Base-by-base conservation (phyloP, 1,140 invertebrate species). In the Batillaria attramentaria region DNA sequence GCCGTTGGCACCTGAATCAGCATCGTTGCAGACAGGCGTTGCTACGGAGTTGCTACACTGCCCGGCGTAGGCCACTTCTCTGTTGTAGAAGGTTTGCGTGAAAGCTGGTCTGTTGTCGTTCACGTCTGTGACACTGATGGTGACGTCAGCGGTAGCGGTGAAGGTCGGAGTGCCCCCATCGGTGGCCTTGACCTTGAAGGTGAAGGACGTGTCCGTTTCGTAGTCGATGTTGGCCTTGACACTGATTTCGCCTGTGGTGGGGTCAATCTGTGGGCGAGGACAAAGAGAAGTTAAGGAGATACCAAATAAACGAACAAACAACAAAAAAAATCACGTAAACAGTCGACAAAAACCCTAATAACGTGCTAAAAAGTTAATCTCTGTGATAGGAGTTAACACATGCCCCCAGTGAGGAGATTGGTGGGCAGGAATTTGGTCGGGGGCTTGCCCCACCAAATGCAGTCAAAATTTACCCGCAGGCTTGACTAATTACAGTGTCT, bases 111-210 rank as follows among this genome's bases (percentile, higher is more conserved):
- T 39, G 65, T 87, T 83, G 72, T 87, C 86, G 89, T 98, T 98
- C 1, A 96, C 93, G 91, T 98, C 97, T 57, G 95, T 92, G 16
- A 98, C 93, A 69, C 91, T 93, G 3, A 98, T 89, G 80, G 93
- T 92, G 43, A 98, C 94, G 0, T 95, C 96, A 1, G 95, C 95
- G 0, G 95, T 96, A 2, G 95, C 95, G 6, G 95, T 95, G 86
- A 97, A 95, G 0, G 95, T 94, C 20, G 97, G 96, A 81, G 93
- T 94, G 13, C 97, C 97, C 92, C 97, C 95, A 92, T 99, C 97
- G 89, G 94, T 95, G 2, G 97, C 97, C 24, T 97, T 92, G 0
- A 99, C 94, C 78, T 94, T 92, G 77, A 99, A 94, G 87, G 94
- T 94, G 89, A 97, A 98, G 18, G 94, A 93, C 1, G 94, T 91